phyloP scores from a whole-genome alignment of 2,797 vertebrate species.

The Vireo griseus region DNA sequence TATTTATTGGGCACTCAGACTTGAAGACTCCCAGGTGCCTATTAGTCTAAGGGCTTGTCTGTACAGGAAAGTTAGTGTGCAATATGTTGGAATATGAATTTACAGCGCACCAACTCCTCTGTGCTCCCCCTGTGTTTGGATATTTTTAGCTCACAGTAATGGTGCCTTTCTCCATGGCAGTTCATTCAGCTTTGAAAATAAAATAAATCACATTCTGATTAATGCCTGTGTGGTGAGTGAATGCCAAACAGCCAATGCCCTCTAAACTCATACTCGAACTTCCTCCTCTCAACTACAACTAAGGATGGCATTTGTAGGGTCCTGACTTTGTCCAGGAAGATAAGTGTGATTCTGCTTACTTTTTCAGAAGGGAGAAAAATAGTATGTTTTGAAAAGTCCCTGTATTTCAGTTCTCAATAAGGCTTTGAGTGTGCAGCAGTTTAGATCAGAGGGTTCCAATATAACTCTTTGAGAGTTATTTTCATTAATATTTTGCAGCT shows the following conservation, averaged over 20 bases:
- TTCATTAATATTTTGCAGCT: neutral
- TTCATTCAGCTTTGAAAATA: conserved; percentile 24
- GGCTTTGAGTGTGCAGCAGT: neutral
- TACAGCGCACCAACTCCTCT: conserved; percentile 32
- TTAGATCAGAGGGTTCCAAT: neutral
- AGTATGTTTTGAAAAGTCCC: neutral
- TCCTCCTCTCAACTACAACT: neutral
- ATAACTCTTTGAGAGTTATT: neutral
- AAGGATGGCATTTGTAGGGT: neutral
- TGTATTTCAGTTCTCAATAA: neutral
- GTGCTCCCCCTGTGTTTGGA: neutral
- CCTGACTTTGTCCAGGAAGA: neutral
- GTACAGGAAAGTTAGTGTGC: conserved; percentile 51
- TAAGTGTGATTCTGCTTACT: neutral
- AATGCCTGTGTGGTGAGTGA: neutral
- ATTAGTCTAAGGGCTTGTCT: conserved; percentile 58
- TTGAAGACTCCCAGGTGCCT: conserved; percentile 63
- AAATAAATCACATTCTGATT: conserved; percentile 30
- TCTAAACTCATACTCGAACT: neutral
- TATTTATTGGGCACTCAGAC: conserved; percentile 64
- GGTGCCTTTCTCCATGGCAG: conserved; percentile 20
- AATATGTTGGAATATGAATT: conserved; percentile 60
- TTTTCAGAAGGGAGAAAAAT: neutral
- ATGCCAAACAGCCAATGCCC: neutral
- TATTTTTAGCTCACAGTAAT: conserved; percentile 42